Evolutionary conservation across 2,113 vertebrate species (phyloP).

Genomic region (Lepisosteus osseus): DNA sequence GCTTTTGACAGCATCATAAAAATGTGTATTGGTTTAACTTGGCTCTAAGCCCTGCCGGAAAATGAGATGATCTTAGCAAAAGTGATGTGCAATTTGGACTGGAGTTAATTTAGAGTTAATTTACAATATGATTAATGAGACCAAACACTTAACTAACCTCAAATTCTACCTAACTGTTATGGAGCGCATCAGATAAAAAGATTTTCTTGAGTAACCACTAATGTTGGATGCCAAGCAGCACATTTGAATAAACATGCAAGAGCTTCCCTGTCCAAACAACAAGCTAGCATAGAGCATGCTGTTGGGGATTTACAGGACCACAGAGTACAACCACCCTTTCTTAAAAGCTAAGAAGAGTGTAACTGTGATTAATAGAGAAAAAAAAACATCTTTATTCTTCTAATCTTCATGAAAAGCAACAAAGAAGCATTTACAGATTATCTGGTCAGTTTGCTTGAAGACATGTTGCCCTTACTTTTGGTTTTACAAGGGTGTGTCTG

Average conservation of each 20-base stretch:
- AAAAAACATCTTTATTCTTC: background rate
- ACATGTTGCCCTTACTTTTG: background rate
- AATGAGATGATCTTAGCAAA: too few relatives aligned
- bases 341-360: background rate
- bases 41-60: too few relatives aligned
- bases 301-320: background rate
- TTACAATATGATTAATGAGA: background rate
- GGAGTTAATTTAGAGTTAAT: too few relatives aligned
- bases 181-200: background rate
- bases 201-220: background rate
- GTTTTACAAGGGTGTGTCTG: conserved; percentile 7
- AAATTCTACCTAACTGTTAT: background rate
- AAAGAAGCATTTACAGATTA: background rate
- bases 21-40: too few relatives aligned
- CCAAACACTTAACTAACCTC: background rate
- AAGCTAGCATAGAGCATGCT: background rate
- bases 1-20: too few relatives aligned
- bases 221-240: background rate
- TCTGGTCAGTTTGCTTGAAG: background rate
- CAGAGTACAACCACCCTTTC: conserved; percentile 4
- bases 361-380: conserved; percentile 9
- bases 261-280: background rate
- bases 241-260: conserved; percentile 1
- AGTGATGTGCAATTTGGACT: too few relatives aligned
- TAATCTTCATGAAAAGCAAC: background rate